Conservation (phyloP, 2,888 invertebrate genomes). For the Napeogenes inachia region DNA sequence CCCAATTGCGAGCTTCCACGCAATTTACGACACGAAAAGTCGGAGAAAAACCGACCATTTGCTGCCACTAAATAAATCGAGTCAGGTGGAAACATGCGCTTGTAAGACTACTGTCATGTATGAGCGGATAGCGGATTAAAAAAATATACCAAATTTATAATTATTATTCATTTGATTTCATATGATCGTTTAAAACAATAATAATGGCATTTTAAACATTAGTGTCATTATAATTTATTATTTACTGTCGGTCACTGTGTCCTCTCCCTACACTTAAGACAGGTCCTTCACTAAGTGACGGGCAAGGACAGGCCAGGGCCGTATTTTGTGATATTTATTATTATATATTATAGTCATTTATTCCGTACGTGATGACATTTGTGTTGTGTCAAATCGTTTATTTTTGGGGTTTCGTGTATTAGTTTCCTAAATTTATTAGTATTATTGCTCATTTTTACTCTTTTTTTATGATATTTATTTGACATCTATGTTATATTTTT, state of each 20-base stretch:
- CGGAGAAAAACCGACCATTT: conserved; percentile 44
- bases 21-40: conserved; percentile 52
- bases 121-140: conserved; percentile 23
- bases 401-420: conserved; percentile 31
- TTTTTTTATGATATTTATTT: too few relatives aligned
- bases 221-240: too few relatives aligned
- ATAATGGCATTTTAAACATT: too few relatives aligned
- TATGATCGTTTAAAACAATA: too few relatives aligned
- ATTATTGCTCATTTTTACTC: not conserved
- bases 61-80: conserved; percentile 48
- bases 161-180: too few relatives aligned
- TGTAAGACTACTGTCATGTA: conserved; percentile 24
- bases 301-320: conserved; percentile 56
- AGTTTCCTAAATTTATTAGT: conserved; percentile 27
- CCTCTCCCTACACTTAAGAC: conserved; percentile 49
- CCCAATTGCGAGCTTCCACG: conserved; percentile 41
- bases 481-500: too few relatives aligned
- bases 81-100: conserved; percentile 50
- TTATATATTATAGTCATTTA: conserved; percentile 47
- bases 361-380: conserved; percentile 54
- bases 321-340: conserved; percentile 60
- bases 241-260: conserved; percentile 28
- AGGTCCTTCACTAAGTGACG: conserved; percentile 63
- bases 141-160: not conserved
- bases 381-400: conserved; percentile 15